Evolutionary conservation across 2,113 vertebrate species (phyloP).

Genomic region (Ammodytes marinus): DNA sequence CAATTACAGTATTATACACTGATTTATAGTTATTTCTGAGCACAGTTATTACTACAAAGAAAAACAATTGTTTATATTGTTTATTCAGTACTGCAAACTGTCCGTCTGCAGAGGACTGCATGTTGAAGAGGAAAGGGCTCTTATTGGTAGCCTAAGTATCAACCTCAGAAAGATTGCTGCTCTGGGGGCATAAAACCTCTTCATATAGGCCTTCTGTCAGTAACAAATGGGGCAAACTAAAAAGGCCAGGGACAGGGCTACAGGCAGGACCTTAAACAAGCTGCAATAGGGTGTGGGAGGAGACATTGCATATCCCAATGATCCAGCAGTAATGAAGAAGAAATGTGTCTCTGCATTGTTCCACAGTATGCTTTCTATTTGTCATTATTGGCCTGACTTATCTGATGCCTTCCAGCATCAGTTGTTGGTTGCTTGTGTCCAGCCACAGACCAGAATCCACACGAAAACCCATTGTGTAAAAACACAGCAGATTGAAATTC

Average conservation of each 20-base stretch:
- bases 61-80: neutral
- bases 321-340: constrained; percentile 36
- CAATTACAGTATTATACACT: neutral
- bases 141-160: neutral
- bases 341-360: neutral
- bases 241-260: constrained; percentile 20
- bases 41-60: neutral
- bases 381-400: constrained; percentile 32
- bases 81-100: constrained; percentile 14
- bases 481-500: constrained; percentile 10
- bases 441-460: constrained; percentile 13
- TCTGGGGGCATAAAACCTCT: constrained; percentile 33
- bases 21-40: neutral
- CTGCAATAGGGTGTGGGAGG: constrained; percentile 11
- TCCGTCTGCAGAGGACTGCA: constrained; percentile 18
- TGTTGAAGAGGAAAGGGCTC: neutral
- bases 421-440: constrained; percentile 10
- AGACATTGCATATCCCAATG: constrained; percentile 32
- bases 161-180: constrained; percentile 17
- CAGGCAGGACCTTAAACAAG: constrained; percentile 33
- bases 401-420: constrained; percentile 26
- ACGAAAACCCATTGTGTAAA: constrained; percentile 4
- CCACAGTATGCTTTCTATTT: constrained; percentile 15
- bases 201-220: constrained; percentile 44
- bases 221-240: constrained; percentile 64